Conservation (phyloP, 1,140 invertebrate genomes). For the Trachymyrmex cornetzi region DNA sequence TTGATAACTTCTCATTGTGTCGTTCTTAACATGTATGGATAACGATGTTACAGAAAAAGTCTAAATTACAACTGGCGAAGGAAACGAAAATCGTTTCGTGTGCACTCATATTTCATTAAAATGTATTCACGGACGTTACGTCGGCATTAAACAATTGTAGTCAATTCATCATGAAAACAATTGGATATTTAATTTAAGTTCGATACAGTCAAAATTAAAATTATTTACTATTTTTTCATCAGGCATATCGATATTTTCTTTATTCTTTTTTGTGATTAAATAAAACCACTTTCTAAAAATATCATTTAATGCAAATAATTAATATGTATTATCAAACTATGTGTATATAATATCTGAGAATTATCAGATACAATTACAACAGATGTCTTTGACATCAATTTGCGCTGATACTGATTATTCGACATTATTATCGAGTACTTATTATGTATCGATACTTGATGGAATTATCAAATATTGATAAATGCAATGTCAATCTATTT, state of each 20-base stretch:
- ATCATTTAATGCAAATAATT: background rate
- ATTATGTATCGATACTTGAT: background rate
- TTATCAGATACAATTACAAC: background rate
- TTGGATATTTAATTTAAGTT: background rate
- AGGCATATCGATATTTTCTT: background rate
- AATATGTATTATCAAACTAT: background rate
- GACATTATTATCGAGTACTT: background rate
- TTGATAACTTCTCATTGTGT: background rate
- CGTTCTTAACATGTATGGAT: background rate
- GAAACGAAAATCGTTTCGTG: conserved; percentile 29
- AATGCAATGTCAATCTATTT: background rate
- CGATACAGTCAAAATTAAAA: background rate
- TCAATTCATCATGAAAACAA: conserved; percentile 6
- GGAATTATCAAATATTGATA: background rate
- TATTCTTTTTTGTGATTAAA: background rate
- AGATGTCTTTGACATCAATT: background rate
- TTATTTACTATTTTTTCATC: background rate
- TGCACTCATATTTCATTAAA: conserved; percentile 28
- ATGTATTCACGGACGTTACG: conserved; percentile 37
- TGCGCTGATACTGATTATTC: background rate
- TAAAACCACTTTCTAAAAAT: background rate
- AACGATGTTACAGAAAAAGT: background rate
- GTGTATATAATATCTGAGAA: background rate
- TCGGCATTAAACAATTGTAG: conserved; percentile 10
- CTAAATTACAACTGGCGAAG: conserved; percentile 5